phyloP scores from a whole-genome alignment of 2,797 vertebrate genomes.

The Rhabdomys pumilio region DNA sequence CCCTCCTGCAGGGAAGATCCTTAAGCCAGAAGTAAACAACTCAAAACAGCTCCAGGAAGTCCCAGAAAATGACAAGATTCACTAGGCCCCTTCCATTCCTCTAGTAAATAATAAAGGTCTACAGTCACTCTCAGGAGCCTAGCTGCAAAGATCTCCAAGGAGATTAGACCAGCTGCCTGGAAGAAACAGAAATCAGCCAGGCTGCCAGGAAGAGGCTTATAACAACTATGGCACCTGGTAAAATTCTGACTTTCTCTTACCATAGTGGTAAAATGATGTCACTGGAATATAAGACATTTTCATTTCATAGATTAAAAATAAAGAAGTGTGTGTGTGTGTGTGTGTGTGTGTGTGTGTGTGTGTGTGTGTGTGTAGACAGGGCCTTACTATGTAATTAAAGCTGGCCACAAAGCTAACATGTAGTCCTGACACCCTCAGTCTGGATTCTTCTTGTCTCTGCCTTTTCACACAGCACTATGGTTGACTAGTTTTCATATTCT shows the following conservation, averaged over 20 bases:
- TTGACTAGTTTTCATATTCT: not conserved
- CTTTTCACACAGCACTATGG: not conserved
- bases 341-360: not conserved
- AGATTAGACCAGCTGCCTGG: not conserved
- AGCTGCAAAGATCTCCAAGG: not conserved
- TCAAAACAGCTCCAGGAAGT: not conserved
- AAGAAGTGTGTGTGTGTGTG: not conserved
- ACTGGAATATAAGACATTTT: not conserved
- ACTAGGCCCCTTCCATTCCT: not conserved
- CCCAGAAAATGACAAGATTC: not conserved
- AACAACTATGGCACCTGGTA: not conserved
- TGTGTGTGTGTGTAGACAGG: not conserved
- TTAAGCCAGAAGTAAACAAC: not conserved
- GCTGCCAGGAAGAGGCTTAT: not conserved
- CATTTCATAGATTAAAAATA: not conserved
- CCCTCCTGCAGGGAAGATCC: not conserved
- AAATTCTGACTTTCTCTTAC: constrained; percentile 21
- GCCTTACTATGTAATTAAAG: not conserved
- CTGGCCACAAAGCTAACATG: not conserved
- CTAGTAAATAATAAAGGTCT: not conserved
- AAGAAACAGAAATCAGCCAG: not conserved
- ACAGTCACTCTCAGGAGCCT: not conserved
- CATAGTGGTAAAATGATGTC: not conserved
- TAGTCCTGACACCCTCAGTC: not conserved
- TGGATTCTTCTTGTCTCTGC: not conserved